These are phyloP conservation scores for Conops quadrifasciatus DNA, from an alignment of 2,888 invertebrate genomes.

Conservation along the genomic window DNA sequence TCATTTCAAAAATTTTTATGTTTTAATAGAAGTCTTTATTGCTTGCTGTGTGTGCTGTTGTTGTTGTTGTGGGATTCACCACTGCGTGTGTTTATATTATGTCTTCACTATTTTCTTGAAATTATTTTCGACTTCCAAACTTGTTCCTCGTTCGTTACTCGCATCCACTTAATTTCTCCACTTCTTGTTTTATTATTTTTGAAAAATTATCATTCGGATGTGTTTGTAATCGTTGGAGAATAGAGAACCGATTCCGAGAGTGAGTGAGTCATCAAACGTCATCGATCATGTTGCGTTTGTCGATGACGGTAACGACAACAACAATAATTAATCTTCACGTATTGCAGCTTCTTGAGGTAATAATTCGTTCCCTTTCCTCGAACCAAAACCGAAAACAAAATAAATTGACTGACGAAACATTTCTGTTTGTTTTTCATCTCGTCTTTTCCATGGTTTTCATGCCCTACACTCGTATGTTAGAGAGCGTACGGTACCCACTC, in stretches of 20 bases:
- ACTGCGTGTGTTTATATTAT: not conserved
- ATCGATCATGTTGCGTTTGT: not conserved
- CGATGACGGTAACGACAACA: constrained; percentile 19
- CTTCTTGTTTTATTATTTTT: not conserved
- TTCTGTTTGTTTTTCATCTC: not conserved
- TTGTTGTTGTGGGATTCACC: too few species aligned
- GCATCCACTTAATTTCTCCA: not conserved
- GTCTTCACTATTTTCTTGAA: not conserved
- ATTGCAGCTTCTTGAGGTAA: constrained; percentile 21
- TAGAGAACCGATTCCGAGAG: not conserved
- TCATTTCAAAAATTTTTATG: too few species aligned
- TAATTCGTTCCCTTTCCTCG: constrained; percentile 18
- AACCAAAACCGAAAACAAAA: too few species aligned
- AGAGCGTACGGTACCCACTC: too few species aligned
- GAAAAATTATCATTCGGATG: not conserved
- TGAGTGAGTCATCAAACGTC: constrained; percentile 27
- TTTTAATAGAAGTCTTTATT: too few species aligned
- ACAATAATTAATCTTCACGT: constrained; percentile 3
- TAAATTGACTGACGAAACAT: not conserved
- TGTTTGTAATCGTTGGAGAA: too few species aligned
- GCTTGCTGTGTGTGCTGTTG: too few species aligned
- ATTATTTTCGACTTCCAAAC: too few species aligned
- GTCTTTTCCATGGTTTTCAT: not conserved
- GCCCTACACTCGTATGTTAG: too few species aligned
- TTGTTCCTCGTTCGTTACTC: too few species aligned